Conservation (phyloP, 2,113 vertebrate species). For the Dermatemys mawii region DNA sequence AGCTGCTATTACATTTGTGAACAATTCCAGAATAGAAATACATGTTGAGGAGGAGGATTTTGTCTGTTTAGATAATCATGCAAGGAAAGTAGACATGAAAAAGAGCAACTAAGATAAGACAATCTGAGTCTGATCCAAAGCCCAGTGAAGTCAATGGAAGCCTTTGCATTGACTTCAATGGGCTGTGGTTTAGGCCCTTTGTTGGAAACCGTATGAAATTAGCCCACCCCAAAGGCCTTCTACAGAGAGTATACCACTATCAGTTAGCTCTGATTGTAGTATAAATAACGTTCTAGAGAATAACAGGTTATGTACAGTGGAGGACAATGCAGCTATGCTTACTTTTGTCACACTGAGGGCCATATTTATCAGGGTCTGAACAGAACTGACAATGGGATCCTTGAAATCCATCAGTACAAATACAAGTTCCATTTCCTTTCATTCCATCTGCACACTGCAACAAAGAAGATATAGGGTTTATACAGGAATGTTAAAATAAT, state of each 20-base stretch:
- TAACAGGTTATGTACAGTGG: fast-evolving
- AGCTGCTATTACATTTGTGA: not conserved
- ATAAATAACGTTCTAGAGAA: not conserved
- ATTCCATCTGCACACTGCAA: constrained; percentile 86
- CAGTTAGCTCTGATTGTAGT: not conserved
- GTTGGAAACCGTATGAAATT: not conserved
- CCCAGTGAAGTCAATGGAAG: not conserved
- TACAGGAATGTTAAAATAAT: not conserved
- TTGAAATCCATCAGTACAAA: constrained; percentile 82
- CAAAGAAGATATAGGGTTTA: not conserved
- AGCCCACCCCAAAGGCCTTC: not conserved
- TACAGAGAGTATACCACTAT: not conserved
- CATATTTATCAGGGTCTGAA: constrained; percentile 79
- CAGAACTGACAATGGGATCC: constrained; percentile 91
- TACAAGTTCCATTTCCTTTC: constrained; percentile 85
- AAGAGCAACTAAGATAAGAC: not conserved
- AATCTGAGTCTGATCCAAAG: not conserved
- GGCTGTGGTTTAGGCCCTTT: not conserved
- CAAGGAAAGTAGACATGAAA: not conserved
- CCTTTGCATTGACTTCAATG: not conserved
- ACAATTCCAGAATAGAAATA: not conserved
- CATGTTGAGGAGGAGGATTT: not conserved
- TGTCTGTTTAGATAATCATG: not conserved
- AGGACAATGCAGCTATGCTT: constrained; percentile 19
- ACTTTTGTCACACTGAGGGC: constrained; percentile 87